phyloP scores from a whole-genome alignment of 2,113 vertebrate genomes.

The Hiodon alosoides region DNA sequence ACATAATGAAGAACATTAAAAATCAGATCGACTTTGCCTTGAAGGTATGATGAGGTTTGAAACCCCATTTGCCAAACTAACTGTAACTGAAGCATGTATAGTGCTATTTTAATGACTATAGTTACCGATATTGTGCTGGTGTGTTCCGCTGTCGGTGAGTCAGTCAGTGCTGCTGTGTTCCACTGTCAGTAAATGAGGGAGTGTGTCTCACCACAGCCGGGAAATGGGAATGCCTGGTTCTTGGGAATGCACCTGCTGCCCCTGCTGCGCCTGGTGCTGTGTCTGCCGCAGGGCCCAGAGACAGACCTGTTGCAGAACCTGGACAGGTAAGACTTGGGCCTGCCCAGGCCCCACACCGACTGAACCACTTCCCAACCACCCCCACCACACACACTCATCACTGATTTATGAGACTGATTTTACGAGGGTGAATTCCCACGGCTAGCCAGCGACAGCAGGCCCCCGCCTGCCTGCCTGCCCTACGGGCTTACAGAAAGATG shows the following conservation, averaged over 20 bases:
- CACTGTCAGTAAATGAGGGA: background rate
- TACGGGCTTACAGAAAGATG: too few species aligned
- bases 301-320: constrained; percentile 88
- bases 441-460: background rate
- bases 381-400: background rate
- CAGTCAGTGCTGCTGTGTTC: constrained; percentile 1
- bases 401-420: constrained; percentile 8
- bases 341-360: too few species aligned
- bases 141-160: background rate
- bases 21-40: constrained; percentile 76
- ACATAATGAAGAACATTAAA: constrained; percentile 85
- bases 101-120: constrained; percentile 28
- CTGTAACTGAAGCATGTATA: background rate
- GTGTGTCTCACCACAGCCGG: constrained; percentile 48
- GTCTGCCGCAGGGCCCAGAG: constrained; percentile 84
- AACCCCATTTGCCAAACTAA: background rate
- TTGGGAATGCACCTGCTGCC: constrained; percentile 74
- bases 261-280: constrained; percentile 75
- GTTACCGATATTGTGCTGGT: background rate
- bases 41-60: constrained; percentile 66
- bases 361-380: background rate
- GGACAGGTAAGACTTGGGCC: constrained; percentile 70
- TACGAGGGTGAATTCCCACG: background rate
- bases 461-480: background rate
- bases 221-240: constrained; percentile 72